phyloP scores from a whole-genome alignment of 2,113 vertebrate genomes.

The Dendropsophus ebraccatus region DNA sequence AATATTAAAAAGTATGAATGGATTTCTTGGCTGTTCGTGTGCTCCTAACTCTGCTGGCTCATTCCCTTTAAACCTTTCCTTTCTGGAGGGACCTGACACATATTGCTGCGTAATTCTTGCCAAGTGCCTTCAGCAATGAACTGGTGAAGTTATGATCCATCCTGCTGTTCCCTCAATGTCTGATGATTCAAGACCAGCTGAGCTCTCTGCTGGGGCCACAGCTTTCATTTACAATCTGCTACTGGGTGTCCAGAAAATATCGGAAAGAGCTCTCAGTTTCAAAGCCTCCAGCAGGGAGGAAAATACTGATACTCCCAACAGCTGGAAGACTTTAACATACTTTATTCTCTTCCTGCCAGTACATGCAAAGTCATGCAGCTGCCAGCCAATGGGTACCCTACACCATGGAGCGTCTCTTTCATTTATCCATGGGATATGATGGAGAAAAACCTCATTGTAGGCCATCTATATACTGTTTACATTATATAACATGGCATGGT shows the following conservation, averaged over 20 bases:
- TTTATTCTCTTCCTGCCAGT: constrained; percentile 26
- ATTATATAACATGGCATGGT: not conserved
- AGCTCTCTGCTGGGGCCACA: constrained; percentile 46
- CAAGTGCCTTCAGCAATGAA: constrained; percentile 48
- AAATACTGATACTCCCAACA: not conserved
- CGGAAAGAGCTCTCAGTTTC: not conserved
- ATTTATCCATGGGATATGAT: not conserved
- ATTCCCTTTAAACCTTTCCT: constrained; percentile 36
- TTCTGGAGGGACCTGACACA: constrained; percentile 36
- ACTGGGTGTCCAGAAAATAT: constrained; percentile 28
- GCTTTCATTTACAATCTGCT: constrained; percentile 55
- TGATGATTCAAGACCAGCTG: constrained; percentile 51
- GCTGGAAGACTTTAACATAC: constrained; percentile 35
- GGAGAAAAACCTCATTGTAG: not conserved
- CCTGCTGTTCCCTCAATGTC: constrained; percentile 43
- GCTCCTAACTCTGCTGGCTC: constrained; percentile 23
- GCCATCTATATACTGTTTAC: not conserved
- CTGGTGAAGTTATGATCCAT: constrained; percentile 47
- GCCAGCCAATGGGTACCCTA: not conserved
- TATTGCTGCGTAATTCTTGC: constrained; percentile 39
- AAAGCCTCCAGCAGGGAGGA: constrained; percentile 13
- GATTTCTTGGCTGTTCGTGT: not conserved
- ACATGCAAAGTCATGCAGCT: not conserved
- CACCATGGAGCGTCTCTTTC: not conserved
- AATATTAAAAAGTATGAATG: constrained; percentile 36